phyloP scores from a whole-genome alignment of 1,140 invertebrate species.

The Cylas formicarius region DNA sequence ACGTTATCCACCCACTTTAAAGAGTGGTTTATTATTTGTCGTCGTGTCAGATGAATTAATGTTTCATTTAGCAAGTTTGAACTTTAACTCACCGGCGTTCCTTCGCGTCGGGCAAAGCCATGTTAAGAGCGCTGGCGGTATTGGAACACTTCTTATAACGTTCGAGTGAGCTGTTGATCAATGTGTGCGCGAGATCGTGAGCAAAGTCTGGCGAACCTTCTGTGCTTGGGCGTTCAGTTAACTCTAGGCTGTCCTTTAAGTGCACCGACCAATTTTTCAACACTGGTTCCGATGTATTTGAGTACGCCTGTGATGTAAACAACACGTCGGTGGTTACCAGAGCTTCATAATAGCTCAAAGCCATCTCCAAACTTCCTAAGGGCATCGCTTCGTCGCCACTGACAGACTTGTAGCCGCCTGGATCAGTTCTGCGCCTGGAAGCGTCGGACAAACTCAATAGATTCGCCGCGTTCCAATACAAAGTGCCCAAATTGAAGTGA shows the following conservation, averaged over 20 bases:
- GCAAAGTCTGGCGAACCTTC: slow-evolving; percentile 11
- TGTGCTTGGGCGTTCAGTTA: slow-evolving; percentile 21
- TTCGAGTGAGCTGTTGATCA: slow-evolving; percentile 23
- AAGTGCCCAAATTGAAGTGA: slow-evolving; percentile 24
- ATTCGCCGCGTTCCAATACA: slow-evolving; percentile 38
- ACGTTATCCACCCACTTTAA: too few species aligned
- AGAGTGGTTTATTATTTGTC: too few species aligned
- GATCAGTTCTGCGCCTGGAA: background rate
- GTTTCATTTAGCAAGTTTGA: too few species aligned
- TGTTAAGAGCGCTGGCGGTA: slow-evolving; percentile 15
- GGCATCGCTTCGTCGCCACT: background rate
- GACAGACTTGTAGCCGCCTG: background rate
- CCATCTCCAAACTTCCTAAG: background rate
- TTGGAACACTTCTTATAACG: slow-evolving; percentile 15
- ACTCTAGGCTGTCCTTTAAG: slow-evolving; percentile 29
- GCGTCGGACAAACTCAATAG: slow-evolving; percentile 22
- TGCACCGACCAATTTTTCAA: slow-evolving; percentile 20
- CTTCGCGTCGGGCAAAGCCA: slow-evolving; percentile 20
- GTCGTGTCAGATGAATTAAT: too few species aligned
- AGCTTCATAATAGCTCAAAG: slow-evolving; percentile 22
- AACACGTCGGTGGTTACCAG: slow-evolving; percentile 26
- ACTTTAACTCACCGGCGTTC: slow-evolving; percentile 28
- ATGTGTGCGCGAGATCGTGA: slow-evolving; percentile 27
- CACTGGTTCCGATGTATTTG: slow-evolving; percentile 17
- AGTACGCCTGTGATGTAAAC: slow-evolving; percentile 18